phyloP scores from a whole-genome alignment of 1,140 invertebrate genomes.

The Sitobion miscanthi region DNA sequence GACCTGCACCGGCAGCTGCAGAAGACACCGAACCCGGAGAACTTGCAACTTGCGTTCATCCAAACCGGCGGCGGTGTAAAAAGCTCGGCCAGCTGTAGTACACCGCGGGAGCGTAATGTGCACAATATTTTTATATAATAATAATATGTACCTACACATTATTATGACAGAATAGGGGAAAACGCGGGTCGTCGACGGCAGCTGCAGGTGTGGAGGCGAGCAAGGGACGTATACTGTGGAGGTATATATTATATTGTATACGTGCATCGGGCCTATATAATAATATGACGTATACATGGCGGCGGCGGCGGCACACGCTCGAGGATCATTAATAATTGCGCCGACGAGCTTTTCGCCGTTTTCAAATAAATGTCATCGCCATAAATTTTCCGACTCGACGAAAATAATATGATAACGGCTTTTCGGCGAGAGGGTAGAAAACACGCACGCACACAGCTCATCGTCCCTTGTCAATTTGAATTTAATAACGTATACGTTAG shows the following conservation, averaged over 20 bases:
- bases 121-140: background rate
- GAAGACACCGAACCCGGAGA: too few species aligned
- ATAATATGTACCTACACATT: background rate
- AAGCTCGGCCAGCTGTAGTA: background rate
- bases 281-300: background rate
- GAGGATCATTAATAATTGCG: constrained; percentile 53
- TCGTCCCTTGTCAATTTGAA: constrained; percentile 50
- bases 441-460: background rate
- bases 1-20: too few species aligned
- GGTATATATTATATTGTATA: background rate
- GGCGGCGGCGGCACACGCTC: background rate
- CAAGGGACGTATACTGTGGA: too few species aligned
- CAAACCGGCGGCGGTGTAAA: background rate
- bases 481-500: constrained; percentile 39
- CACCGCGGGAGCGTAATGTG: background rate
- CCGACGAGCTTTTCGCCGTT: constrained; percentile 52
- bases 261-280: background rate
- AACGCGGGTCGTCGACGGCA: background rate
- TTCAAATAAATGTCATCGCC: constrained; percentile 56
- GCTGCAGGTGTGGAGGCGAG: background rate
- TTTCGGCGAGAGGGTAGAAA: background rate
- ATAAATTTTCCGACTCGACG: constrained; percentile 47
- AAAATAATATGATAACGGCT: constrained; percentile 50
- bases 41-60: too few species aligned
- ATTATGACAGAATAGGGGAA: background rate